Conservation (phyloP, 2,888 invertebrate species). For the Euphydryas editha region DNA sequence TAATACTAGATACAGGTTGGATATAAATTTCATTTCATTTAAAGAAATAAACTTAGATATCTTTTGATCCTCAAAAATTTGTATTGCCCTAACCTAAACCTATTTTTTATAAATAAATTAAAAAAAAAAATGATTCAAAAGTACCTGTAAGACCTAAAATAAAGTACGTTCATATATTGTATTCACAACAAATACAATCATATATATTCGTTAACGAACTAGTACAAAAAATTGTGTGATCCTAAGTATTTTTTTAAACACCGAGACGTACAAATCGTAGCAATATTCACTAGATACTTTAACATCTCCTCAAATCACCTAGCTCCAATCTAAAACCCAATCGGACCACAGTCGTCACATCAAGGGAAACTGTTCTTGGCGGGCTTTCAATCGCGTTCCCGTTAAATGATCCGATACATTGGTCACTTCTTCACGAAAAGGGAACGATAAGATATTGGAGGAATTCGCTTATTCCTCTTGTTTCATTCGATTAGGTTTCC, state of each 20-base stretch:
- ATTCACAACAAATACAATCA: too few species aligned
- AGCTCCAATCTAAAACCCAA: conserved; percentile 18
- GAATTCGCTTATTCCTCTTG: conserved; percentile 30
- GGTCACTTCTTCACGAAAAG: conserved; percentile 27
- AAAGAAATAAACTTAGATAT: too few species aligned
- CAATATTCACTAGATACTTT: background rate
- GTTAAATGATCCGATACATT: conserved; percentile 32
- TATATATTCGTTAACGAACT: too few species aligned
- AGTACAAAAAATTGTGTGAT: background rate
- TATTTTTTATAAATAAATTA: too few species aligned
- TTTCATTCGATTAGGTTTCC: conserved; percentile 31
- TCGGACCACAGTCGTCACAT: conserved; percentile 11
- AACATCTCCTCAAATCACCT: conserved; percentile 6
- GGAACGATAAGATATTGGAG: conserved; percentile 28
- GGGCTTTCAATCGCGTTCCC: conserved; percentile 16
- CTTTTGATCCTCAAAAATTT: too few species aligned
- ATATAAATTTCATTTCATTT: too few species aligned
- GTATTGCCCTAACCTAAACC: too few species aligned
- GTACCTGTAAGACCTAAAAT: too few species aligned
- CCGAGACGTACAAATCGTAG: background rate
- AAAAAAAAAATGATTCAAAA: too few species aligned
- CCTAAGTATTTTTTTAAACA: background rate
- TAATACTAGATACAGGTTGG: too few species aligned
- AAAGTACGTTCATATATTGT: too few species aligned
- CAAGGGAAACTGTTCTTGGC: conserved; percentile 16